phyloP scores from a whole-genome alignment of 2,113 vertebrate species.

The Turdus rufiventris region DNA sequence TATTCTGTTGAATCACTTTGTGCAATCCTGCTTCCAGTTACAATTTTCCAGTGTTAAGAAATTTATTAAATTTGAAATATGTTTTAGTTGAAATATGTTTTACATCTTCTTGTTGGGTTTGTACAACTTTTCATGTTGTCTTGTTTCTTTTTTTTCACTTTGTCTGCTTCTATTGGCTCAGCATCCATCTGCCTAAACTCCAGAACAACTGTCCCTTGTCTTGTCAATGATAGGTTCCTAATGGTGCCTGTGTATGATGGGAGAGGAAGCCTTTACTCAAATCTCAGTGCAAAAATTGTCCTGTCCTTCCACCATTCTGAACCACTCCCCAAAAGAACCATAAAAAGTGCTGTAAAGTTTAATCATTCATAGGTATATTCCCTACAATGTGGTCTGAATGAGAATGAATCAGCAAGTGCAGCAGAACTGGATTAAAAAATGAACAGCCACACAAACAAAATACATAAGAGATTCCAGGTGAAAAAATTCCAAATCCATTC shows the following conservation, averaged over 20 bases:
- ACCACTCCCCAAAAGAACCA: not conserved
- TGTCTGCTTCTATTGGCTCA: not conserved
- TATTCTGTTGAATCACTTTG: not conserved
- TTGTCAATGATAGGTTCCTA: not conserved
- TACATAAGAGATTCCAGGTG: not conserved
- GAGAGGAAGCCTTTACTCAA: not conserved
- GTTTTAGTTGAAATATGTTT: not conserved
- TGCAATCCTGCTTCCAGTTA: accelerated
- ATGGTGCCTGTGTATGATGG: not conserved
- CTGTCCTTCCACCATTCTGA: not conserved
- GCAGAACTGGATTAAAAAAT: not conserved
- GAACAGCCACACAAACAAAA: not conserved
- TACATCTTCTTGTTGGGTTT: accelerated
- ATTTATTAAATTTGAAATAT: not conserved
- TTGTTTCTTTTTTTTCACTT: not conserved
- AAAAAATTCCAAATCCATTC: not conserved
- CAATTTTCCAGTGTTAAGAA: not conserved
- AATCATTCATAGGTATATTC: not conserved
- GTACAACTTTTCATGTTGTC: not conserved
- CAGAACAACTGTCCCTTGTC: not conserved
- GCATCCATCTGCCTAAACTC: not conserved
- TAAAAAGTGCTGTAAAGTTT: not conserved
- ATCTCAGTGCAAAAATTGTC: not conserved
- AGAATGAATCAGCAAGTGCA: not conserved
- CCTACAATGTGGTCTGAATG: not conserved